Evolutionary conservation across 2,113 vertebrate species (phyloP).

Genomic region (Gopherus flavomarginatus): DNA sequence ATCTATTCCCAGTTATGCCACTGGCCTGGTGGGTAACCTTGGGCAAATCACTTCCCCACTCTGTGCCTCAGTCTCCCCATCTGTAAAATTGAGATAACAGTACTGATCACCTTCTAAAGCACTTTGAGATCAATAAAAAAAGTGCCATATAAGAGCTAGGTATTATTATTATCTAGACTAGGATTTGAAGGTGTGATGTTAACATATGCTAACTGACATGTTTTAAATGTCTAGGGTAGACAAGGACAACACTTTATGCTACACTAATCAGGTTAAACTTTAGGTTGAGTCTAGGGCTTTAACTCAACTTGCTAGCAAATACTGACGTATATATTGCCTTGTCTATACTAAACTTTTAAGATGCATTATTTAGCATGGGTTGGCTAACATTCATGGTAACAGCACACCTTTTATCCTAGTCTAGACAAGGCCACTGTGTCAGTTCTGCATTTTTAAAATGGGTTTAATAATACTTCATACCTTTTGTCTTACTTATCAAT

Average conservation of each 20-base stretch:
- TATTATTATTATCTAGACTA: background rate
- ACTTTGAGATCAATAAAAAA: background rate
- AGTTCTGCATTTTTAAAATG: background rate
- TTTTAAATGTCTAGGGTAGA: background rate
- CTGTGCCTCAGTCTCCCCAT: background rate
- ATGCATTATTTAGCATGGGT: no score
- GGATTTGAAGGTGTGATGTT: background rate
- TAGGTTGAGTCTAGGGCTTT: background rate
- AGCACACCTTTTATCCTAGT: background rate
- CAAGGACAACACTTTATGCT: background rate
- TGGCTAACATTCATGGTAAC: background rate
- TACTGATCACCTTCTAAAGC: background rate
- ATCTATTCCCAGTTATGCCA: background rate
- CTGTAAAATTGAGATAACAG: background rate
- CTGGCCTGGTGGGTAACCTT: background rate
- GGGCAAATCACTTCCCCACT: background rate
- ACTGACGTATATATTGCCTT: background rate
- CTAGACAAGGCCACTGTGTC: background rate
- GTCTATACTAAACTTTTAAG: no score
- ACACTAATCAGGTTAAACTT: background rate
- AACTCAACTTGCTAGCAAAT: background rate
- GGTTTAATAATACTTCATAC: background rate
- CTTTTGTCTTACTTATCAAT: background rate
- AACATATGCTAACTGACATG: background rate
- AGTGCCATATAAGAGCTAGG: background rate